Evolutionary conservation across 2,888 invertebrate species (phyloP).

Genomic region (Linhomoeus sp.): DNA sequence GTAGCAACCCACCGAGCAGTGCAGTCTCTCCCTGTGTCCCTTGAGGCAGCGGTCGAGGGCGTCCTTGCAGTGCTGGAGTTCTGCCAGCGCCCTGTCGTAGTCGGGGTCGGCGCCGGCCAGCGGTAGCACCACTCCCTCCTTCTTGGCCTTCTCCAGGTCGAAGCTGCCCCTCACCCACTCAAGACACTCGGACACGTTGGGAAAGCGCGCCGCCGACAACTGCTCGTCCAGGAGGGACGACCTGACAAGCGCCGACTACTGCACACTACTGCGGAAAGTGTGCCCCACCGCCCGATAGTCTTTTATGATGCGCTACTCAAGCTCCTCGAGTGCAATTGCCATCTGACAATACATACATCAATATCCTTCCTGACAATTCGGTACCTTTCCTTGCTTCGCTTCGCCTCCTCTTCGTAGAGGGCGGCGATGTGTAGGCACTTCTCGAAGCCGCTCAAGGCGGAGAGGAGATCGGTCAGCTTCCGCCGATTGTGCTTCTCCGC

Average conservation of each 20-base stretch:
- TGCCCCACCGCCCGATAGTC: no score
- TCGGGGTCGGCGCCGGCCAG: conserved; percentile 53
- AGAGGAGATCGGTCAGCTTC: conserved; percentile 67
- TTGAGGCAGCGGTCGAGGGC: conserved; percentile 53
- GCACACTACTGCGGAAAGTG: no score
- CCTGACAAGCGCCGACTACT: conserved; percentile 45
- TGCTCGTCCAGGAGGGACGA: conserved; percentile 5
- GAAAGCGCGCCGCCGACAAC: conserved; percentile 8
- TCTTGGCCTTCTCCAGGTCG: conserved; percentile 57
- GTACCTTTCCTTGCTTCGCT: no score
- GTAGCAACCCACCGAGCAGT: conserved; percentile 32
- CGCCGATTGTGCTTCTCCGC: conserved; percentile 65
- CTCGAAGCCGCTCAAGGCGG: conserved; percentile 61
- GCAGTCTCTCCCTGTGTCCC: conserved; percentile 50
- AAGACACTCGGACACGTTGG: conserved; percentile 5
- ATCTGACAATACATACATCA: no score
- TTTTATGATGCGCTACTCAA: no score
- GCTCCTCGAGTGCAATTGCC: no score
- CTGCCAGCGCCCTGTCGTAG: conserved; percentile 51
- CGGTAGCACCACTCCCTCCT: conserved; percentile 72
- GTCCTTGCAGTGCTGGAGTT: conserved; percentile 46
- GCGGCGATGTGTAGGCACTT: conserved; percentile 34
- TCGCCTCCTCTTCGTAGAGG: no score
- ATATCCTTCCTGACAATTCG: no score
- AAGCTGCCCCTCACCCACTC: conserved; percentile 28